Base-by-base conservation (phyloP, 92 coral and sea anemone species). In the Heliopora coerulea region DNA sequence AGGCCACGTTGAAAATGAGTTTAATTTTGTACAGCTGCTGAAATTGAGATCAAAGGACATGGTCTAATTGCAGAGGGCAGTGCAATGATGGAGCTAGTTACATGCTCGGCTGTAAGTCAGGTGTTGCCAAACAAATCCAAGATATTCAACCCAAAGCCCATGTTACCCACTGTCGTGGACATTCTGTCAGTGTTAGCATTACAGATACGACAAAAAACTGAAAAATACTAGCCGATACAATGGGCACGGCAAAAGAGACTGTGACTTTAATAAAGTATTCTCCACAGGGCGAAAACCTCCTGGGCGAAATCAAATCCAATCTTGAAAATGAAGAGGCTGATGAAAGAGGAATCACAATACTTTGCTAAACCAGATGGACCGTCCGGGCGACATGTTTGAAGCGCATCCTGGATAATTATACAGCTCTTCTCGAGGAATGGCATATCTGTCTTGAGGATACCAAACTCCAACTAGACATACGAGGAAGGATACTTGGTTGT, bases 51-150 rank as follows among this genome's bases (percentile, higher is more conserved):
- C 35, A 59, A 76, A 76, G 28, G 73, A 62, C 32, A 1, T 24
- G 72, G 48, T 6, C 11, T 0, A 8, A 59, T 0, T 78, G 83
- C 59, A 66, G 79, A 44, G 82, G 82, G 32, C 82, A 82, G 65
- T 83, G 79, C 62, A 56, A 83, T 59, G 82, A 82, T 41, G 79
- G 78, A 8, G 82, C 82, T 8, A 76, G 79, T 40, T 75, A 76
- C 56, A 83, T 83, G 78, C 78, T 83, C 0, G 74, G 82, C 6
- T 29, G 63, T 10, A 74, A 46, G 60, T 56, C 78, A 5, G 62
- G 81, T 4, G 78, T 75, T n/a, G n/a, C n/a, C n/a, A n/a, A n/a
- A n/a, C n/a, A n/a, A n/a, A n/a, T n/a, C n/a, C n/a, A n/a, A n/a
- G n/a, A n/a, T n/a, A n/a, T n/a, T n/a, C n/a, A n/a, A n/a, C n/a